Evolutionary conservation across 2,888 invertebrate species (phyloP), one percentile per base, ranked within the genome.

Genomic region (Coenonympha arcania): DNA sequence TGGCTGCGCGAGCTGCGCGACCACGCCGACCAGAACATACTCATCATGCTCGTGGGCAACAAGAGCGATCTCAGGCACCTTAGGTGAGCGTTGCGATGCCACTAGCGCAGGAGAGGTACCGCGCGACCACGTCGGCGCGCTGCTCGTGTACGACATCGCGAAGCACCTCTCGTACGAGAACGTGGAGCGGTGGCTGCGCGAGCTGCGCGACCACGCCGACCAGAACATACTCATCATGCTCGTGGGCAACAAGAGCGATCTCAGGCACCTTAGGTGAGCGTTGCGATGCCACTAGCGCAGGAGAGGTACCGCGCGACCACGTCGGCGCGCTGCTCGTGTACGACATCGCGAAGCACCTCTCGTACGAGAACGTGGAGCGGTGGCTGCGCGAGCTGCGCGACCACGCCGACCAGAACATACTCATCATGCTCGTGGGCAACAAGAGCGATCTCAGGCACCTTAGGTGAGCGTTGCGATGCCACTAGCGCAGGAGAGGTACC

Each of bases 141-240:
- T 99, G 54, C 89, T 99, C 64, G 99, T 99, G 30, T 99, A 99
- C 84, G 99, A 99, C 87, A 99, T 99, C 73, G 98, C 99, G 55
- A 99, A 99, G 88, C 99, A 99, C 83, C 89, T 98, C 75, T 99
- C 99, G 18, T 99, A 99, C 79, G 99, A 99, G 89, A 99, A 99
- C 87, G 99, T 99, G 44, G 99, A 99, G 87, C 91, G 99, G 78
- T 99, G 99, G 99, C 87, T 99, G 79, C 93, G 96, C 66, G 99
- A 99, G 81, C 87, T 99, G 61, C 90, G 98, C 60, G 99, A 99
- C 86, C 99, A 99, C 84, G 99, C 99, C 55, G 99, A 99, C 88
- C 97, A 98, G 88, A 99, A 99, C 83, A 99, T 99, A 79, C 97
- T 99, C 69, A 99, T 99, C 75, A 99, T 99, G 99, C 89, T 99